Evolutionary conservation across 2,113 vertebrate species (phyloP).

Genomic region (Halcyon senegalensis): DNA sequence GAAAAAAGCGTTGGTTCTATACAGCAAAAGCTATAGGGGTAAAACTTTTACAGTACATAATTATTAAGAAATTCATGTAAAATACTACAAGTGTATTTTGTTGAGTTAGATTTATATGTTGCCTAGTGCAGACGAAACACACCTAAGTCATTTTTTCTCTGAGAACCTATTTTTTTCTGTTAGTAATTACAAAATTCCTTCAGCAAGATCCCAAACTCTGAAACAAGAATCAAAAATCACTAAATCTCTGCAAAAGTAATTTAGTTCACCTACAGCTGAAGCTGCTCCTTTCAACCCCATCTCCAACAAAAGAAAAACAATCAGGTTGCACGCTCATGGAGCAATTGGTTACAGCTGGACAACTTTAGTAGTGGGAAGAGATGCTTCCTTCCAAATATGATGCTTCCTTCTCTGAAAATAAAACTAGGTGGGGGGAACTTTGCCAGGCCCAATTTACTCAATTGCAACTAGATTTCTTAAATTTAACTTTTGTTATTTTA

Average conservation of each 20-base stretch:
- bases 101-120: background rate
- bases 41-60: background rate
- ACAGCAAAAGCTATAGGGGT: background rate
- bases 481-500: background rate
- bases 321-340: constrained; percentile 23
- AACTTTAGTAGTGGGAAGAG: background rate
- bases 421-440: background rate
- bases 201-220: background rate
- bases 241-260: background rate
- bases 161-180: background rate
- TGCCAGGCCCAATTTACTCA: background rate
- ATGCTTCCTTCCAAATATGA: background rate
- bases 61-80: background rate
- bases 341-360: constrained; percentile 3
- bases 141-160: background rate
- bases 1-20: background rate
- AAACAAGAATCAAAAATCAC: background rate
- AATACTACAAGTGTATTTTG: background rate
- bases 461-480: background rate
- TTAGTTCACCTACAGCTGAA: background rate
- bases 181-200: background rate
- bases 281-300: background rate
- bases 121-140: background rate
- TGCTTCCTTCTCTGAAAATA: background rate
- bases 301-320: background rate